These are phyloP conservation scores for Peromyscus maniculatus DNA, from an alignment of 2,113 vertebrate species.

Conservation along the genomic window DNA sequence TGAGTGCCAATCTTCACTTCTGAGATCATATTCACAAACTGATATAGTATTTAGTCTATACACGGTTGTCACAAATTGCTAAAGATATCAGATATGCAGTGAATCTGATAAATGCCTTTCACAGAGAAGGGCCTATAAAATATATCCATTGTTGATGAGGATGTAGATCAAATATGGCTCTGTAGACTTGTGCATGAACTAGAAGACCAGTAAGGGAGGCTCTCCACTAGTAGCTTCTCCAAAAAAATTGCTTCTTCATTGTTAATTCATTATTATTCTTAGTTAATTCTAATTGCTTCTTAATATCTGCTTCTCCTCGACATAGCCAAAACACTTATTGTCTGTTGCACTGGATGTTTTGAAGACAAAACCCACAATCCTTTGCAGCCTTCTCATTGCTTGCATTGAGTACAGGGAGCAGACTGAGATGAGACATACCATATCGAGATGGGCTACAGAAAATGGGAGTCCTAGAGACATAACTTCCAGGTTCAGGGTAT, in stretches of 20 bases:
- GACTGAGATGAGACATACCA: not conserved
- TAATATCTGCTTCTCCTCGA: not conserved
- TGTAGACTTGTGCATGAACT: not conserved
- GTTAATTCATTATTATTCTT: not conserved
- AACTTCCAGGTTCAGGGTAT: not conserved
- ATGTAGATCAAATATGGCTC: conserved; percentile 1
- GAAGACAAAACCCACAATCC: not conserved
- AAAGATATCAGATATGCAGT: not conserved
- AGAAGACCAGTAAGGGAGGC: not conserved
- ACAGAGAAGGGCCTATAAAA: not conserved
- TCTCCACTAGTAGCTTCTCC: not conserved
- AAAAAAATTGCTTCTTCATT: conserved; percentile 19
- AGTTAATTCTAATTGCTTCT: not conserved
- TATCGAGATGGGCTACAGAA: not conserved
- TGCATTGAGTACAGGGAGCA: not conserved
- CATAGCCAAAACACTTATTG: not conserved
- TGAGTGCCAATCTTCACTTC: not conserved
- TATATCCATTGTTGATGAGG: not conserved
- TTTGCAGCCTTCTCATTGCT: not conserved
- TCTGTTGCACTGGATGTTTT: not conserved
- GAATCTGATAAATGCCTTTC: not conserved
- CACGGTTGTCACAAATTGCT: not conserved
- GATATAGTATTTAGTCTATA: not conserved
- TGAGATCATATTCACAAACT: not conserved
- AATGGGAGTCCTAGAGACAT: not conserved